Evolutionary conservation across 2,888 invertebrate species (phyloP).

Genomic region (Chalcis sispes): DNA sequence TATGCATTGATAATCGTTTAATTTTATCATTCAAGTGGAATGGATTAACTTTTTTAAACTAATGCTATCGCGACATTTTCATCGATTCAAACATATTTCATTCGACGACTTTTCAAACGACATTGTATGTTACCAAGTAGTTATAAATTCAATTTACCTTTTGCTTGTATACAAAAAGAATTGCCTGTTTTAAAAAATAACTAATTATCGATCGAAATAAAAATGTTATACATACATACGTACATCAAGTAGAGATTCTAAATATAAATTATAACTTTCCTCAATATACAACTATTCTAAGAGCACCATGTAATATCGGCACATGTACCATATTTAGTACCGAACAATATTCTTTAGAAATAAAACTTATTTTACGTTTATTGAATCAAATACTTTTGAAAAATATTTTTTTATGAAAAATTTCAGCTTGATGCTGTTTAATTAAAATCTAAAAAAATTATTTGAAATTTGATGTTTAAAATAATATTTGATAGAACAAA

Average conservation of each 20-base stretch:
- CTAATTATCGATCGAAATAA: constrained; percentile 34
- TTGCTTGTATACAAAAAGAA: not conserved
- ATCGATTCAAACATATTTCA: too few relatives aligned
- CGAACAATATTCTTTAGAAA: not conserved
- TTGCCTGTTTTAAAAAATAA: constrained; percentile 26
- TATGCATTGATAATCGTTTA: too few relatives aligned
- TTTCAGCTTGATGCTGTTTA: too few relatives aligned
- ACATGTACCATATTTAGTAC: not conserved
- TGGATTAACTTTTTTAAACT: too few relatives aligned
- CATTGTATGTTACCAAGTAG: not conserved
- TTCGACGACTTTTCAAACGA: constrained; percentile 11
- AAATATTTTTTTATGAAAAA: too few relatives aligned
- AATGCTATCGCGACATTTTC: too few relatives aligned
- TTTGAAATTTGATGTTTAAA: too few relatives aligned
- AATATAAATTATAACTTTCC: constrained; percentile 18
- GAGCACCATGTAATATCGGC: constrained; percentile 19
- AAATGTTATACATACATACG: not conserved
- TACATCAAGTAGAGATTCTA: not conserved
- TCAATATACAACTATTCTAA: not conserved
- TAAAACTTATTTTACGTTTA: constrained; percentile 8
- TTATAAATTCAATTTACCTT: constrained; percentile 17
- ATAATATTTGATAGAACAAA: too few relatives aligned
- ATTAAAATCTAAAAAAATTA: too few relatives aligned
- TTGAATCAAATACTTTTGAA: too few relatives aligned
- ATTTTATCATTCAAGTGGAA: too few relatives aligned